phyloP scores from a whole-genome alignment of 2,888 invertebrate species.

The Macrophya annulata region DNA sequence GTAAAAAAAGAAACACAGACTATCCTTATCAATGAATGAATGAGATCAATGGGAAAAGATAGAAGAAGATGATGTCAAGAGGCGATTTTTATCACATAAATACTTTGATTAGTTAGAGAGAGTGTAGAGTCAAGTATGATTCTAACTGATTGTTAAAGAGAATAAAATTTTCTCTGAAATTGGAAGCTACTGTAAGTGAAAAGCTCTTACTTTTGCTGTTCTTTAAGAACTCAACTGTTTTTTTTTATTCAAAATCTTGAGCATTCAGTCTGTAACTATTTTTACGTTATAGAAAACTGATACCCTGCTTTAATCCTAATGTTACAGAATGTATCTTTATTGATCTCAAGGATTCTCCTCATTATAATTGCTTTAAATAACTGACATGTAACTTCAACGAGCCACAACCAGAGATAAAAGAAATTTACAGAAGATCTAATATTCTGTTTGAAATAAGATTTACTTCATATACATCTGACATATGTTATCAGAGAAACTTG shows the following conservation, averaged over 20 bases:
- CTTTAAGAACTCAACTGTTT: constrained; percentile 32
- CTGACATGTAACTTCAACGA: background rate
- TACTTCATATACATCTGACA: background rate
- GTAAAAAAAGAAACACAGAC: background rate
- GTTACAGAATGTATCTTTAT: constrained; percentile 9
- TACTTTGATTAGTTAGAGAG: constrained; percentile 30
- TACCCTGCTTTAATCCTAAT: constrained; percentile 49
- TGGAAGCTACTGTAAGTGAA: constrained; percentile 8
- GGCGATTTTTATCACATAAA: constrained; percentile 44
- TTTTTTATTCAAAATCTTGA: constrained; percentile 26
- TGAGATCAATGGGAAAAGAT: constrained; percentile 26
- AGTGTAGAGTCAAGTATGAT: background rate
- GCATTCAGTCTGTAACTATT: constrained; percentile 43
- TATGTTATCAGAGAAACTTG: constrained; percentile 23
- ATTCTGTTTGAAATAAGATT: constrained; percentile 20
- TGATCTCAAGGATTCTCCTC: constrained; percentile 5
- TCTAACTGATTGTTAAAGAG: constrained; percentile 12
- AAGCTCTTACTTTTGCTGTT: constrained; percentile 22
- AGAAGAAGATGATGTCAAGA: background rate
- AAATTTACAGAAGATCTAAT: background rate
- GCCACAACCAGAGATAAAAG: constrained; percentile 15
- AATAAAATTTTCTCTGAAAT: background rate
- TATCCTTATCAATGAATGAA: background rate
- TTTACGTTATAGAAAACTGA: constrained; percentile 52
- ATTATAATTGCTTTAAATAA: background rate